Evolutionary conservation across 1,140 invertebrate genomes (phyloP).

Genomic region (Monochamus saltuarius): DNA sequence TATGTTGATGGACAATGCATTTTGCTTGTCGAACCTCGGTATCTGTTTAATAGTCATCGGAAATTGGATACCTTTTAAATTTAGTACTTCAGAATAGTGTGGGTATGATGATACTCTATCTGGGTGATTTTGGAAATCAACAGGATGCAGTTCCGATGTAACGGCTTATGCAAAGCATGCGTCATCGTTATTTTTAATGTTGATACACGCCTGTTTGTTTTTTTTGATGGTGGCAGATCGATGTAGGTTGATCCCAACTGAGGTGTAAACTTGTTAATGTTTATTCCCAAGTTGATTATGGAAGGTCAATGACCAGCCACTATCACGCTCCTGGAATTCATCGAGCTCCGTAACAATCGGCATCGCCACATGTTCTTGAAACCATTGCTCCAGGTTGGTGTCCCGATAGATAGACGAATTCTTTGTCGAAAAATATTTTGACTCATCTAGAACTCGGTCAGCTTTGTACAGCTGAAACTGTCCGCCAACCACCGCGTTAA

Average conservation of each 20-base stretch:
- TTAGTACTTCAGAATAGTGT: slow-evolving; percentile 26
- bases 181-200: slow-evolving; percentile 48
- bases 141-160: slow-evolving; percentile 36
- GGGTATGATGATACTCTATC: slow-evolving; percentile 31
- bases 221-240: slow-evolving; percentile 39
- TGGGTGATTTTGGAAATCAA: slow-evolving; percentile 1
- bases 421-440: slow-evolving; percentile 12
- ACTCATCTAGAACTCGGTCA: slow-evolving; percentile 2
- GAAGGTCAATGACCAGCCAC: slow-evolving; percentile 19
- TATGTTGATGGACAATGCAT: slow-evolving; percentile 33
- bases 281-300: slow-evolving; percentile 18
- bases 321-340: slow-evolving; percentile 30
- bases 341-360: slow-evolving; percentile 26
- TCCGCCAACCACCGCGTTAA: slow-evolving; percentile 16
- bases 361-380: slow-evolving; percentile 33
- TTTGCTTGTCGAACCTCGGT: slow-evolving; percentile 35
- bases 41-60: slow-evolving; percentile 32
- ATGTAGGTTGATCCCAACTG: slow-evolving; percentile 40
- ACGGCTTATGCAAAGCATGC: slow-evolving; percentile 48
- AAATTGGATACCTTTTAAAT: slow-evolving; percentile 40
- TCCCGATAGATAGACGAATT: slow-evolving; percentile 17
- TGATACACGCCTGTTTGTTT: slow-evolving; percentile 45
- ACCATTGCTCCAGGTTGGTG: slow-evolving; percentile 31
- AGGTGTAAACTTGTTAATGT: slow-evolving; percentile 39
- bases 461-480: slow-evolving; percentile 3